Base-by-base conservation (phyloP, 1,140 invertebrate genomes). In the Musca domestica region DNA sequence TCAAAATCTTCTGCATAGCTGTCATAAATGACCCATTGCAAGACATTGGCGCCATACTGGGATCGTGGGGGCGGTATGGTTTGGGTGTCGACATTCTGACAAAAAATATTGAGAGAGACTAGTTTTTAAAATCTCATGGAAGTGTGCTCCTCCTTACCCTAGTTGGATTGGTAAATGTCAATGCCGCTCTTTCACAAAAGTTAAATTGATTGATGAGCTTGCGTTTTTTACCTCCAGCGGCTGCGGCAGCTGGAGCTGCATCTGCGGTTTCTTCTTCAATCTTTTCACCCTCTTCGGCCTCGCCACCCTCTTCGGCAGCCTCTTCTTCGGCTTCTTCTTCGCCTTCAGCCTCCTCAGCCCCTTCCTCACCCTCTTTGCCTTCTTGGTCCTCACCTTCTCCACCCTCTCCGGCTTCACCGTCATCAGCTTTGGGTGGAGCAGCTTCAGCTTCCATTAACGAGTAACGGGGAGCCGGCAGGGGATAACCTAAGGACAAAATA, bases 131-230 rank as follows among this genome's bases (percentile, higher is more conserved):
- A 58, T 23, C 3, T 12, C 34, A 41, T n/a, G n/a, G 12, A 41
- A 51, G 4, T 12, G 1, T 22, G 4, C 46, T 2, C 10, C 34
- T 22, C 51, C 69, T 84, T 82, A 94, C 92, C 74, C 92, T 85
- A 74, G 85, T 86, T n/a, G 91, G 89, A 83, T 91, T 91, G 69
- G 88, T 88, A 74, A 91, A 92, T 0, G 95, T 96, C 15, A 96
- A 87, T 0, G 93, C 90, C 52, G 92, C 94, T 74, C 95, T 84
- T 78, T 98, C 95, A 76, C 93, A 95, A 81, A 91, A 97, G 82
- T 97, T 97, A 72, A 98, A 98, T 81, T 96, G 93, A 84, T 97
- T 97, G 10, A 92, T 91, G 10, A 95, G 83, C 80, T 95, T 95
- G 41, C 74, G 70, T 61, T 80, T 81, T 66, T 74, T 78, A 22